These are phyloP conservation scores for Drosophila lowei DNA, from an alignment of 1,140 invertebrate species.

Conservation along the genomic window DNA sequence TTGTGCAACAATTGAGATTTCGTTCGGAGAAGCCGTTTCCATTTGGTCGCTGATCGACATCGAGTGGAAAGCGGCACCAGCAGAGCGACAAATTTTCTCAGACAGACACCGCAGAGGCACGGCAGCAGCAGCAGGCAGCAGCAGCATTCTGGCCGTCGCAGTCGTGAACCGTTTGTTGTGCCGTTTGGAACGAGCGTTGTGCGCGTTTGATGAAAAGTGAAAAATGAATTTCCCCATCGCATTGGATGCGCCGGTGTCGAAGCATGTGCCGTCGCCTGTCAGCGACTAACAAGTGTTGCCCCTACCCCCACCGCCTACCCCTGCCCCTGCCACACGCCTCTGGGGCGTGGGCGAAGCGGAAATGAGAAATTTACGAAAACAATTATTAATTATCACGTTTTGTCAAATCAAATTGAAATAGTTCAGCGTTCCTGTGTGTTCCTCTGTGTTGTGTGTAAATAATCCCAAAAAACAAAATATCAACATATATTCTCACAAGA, in stretches of 20 bases:
- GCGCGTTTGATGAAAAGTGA: constrained; percentile 35
- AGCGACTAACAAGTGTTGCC: constrained; percentile 62
- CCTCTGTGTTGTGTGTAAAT: constrained; percentile 34
- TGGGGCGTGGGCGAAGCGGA: constrained; percentile 25
- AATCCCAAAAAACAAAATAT: not conserved
- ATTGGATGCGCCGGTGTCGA: constrained; percentile 52
- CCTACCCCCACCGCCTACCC: not conserved
- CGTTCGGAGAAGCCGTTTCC: constrained; percentile 22
- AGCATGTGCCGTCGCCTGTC: constrained; percentile 52
- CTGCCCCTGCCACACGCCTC: not conserved
- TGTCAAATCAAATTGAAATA: constrained; percentile 18
- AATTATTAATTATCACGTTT: constrained; percentile 28
- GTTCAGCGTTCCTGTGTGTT: constrained; percentile 4
- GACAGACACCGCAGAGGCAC: constrained; percentile 1
- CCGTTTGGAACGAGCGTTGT: constrained; percentile 62
- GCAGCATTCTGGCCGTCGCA: constrained; percentile 41
- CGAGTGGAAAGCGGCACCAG: constrained; percentile 11
- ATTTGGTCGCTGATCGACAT: constrained; percentile 27
- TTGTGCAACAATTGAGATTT: constrained; percentile 48
- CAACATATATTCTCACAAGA: constrained; percentile 9
- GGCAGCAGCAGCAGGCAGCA: constrained; percentile 46
- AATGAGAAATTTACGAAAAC: constrained; percentile 35
- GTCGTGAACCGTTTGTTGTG: constrained; percentile 70
- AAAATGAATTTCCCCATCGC: constrained; percentile 40
- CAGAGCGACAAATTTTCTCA: not conserved